Evolutionary conservation across 2,113 vertebrate species (phyloP), one percentile per base, ranked within the genome.

Genomic region (Excalfactoria chinensis): DNA sequence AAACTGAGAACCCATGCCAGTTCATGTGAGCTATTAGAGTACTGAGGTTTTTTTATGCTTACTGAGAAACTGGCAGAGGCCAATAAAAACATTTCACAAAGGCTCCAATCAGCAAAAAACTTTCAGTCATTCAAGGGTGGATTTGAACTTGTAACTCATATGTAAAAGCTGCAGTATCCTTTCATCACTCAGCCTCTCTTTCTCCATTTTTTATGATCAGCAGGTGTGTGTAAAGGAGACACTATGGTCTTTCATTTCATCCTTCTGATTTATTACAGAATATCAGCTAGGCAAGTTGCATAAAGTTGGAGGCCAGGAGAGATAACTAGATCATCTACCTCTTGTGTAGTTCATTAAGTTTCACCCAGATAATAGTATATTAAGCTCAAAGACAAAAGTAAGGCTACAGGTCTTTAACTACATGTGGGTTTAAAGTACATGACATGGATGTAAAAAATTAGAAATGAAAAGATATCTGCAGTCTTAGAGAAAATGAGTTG

Each of bases 211-310:
- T 96, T 93, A 95, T 21, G 13, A 91, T 74, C 84, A 92, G 93
- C 89, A 93, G 94, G 89, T 93, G 86, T 75, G 71, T 73, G 91
- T 34, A 86, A 51, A 84, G 91, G 91, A 93, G 81, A 82, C 58
- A 5, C 86, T 68, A 40, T 84, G 69, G 62, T 51, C 77, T 95
- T 83, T 37, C 49, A 72, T 90, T 94, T 92, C 16, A 71, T 89
- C 92, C 89, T 93, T 77, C 64, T 90, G 84, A 95, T 94, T 92
- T 95, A 93, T 70, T 76, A 30, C 44, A 88, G 5, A 30, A 60
- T 84, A 84, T 77, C 84, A 84, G 72, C 88, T 86, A 86, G 73
- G 73, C 70, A 93, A 70, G 60, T 70, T 90, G 74, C 91, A 78
- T 92, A 86, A 92, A 56, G 32, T 48, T 56, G 73, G 74, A 84